A percentile compares a stretch with the other conserved stretches of the same genome.
These are phyloP conservation scores for Amphiprion ocellaris DNA, from an alignment of 2,113 vertebrate genomes.

Conservation along the genomic window DNA sequence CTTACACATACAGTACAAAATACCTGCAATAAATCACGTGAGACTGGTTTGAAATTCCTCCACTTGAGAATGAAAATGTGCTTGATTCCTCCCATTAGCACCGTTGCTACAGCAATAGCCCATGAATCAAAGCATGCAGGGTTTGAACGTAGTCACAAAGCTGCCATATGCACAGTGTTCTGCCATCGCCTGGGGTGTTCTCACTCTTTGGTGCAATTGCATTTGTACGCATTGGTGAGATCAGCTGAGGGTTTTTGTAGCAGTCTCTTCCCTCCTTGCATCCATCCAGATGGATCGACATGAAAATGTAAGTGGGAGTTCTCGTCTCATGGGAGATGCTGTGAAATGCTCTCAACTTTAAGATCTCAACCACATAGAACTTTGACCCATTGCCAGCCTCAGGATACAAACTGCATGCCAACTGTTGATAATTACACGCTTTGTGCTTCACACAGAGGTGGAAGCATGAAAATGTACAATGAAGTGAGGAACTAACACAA, in stretches of 20 bases:
- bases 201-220: conserved; percentile 75
- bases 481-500: background rate
- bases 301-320: conserved; percentile 51
- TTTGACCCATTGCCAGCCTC: conserved; percentile 37
- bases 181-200: conserved; percentile 46
- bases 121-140: background rate
- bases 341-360: conserved; percentile 23
- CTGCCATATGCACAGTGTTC: conserved; percentile 49
- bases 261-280: conserved; percentile 46
- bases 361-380: conserved; percentile 26
- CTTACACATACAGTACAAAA: background rate
- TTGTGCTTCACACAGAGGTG: background rate
- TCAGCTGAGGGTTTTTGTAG: conserved; percentile 59
- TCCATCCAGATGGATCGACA: conserved; percentile 56
- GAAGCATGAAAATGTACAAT: background rate
- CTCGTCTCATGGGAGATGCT: conserved; percentile 25
- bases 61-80: conserved; percentile 22
- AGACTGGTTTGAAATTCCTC: background rate
- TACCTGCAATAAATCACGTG: background rate
- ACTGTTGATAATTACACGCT: conserved; percentile 45
- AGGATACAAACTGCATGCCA: conserved; percentile 33
- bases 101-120: background rate
- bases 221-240: conserved; percentile 73
- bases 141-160: conserved; percentile 35
- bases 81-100: conserved; percentile 5